Conservation (phyloP, 2,113 vertebrate species). For the Zingel zingel region DNA sequence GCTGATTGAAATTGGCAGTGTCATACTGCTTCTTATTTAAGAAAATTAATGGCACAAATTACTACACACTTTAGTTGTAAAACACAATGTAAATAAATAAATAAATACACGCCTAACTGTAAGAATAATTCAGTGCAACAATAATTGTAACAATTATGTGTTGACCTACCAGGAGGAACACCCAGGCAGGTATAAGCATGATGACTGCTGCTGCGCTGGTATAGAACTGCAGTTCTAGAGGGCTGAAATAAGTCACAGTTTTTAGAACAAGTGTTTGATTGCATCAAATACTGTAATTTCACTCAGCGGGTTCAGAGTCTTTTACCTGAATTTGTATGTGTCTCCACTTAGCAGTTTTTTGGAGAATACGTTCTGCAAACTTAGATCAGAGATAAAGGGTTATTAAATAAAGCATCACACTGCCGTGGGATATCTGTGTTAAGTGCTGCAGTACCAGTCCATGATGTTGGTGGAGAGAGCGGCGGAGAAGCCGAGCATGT, state of each 20-base stretch:
- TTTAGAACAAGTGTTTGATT: neutral
- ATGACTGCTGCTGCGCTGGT: constrained; percentile 93
- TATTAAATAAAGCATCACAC: constrained; percentile 1
- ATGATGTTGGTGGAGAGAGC: constrained; percentile 97
- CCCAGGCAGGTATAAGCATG: constrained; percentile 96
- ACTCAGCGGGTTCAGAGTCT: neutral
- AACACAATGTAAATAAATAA: neutral
- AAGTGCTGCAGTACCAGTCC: constrained; percentile 90
- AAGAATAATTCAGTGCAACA: neutral
- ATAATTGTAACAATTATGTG: neutral
- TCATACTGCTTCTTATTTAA: neutral
- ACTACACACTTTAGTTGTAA: neutral
- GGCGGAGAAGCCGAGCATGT: constrained; percentile 93
- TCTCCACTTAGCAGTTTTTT: constrained; percentile 97
- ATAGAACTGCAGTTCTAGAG: constrained; percentile 96
- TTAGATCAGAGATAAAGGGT: constrained; percentile 68
- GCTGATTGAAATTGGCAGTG: neutral
- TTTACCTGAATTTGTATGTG: constrained; percentile 95
- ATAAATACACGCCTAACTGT: too few relatives aligned
- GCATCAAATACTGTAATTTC: neutral
- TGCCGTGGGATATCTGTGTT: neutral
- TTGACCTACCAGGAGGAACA: constrained; percentile 91
- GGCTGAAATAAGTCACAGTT: constrained; percentile 77
- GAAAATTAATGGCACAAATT: too few relatives aligned
- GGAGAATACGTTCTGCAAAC: constrained; percentile 98